These are phyloP conservation scores for Psilopsiagon aymara DNA, from an alignment of 2,113 vertebrate species.

Conservation along the genomic window DNA sequence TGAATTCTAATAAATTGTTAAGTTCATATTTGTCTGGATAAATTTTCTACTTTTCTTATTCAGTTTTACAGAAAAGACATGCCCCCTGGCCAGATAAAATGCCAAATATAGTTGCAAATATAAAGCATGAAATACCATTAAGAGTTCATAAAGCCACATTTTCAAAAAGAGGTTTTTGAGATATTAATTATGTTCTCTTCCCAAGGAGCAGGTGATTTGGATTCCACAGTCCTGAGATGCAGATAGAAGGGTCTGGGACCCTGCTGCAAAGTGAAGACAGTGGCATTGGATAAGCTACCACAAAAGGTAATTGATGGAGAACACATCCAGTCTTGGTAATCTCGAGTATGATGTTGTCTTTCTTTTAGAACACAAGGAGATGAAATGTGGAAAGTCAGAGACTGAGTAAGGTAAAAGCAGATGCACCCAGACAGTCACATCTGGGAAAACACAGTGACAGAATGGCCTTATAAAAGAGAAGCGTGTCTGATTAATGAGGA, in stretches of 20 bases:
- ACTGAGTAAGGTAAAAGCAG: neutral
- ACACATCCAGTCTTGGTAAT: accelerated
- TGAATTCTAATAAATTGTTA: neutral
- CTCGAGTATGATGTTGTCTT: neutral
- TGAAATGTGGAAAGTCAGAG: neutral
- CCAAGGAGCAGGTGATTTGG: neutral
- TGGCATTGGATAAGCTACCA: neutral
- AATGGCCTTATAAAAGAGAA: neutral
- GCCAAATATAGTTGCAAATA: neutral
- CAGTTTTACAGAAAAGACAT: neutral
- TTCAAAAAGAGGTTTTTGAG: neutral
- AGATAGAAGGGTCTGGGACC: neutral
- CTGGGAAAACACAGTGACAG: neutral
- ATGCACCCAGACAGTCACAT: neutral
- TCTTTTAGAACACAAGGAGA: neutral
- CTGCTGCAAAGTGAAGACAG: neutral
- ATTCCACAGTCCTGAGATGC: neutral
- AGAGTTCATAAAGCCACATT: neutral
- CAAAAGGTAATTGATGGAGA: neutral
- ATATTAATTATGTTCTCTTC: neutral
- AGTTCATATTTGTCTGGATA: neutral
- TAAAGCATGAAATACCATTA: neutral
- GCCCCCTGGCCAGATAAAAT: neutral
- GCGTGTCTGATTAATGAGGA: neutral
- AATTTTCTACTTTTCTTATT: neutral